Percentiles rank a stretch among this genome's conserved stretches.
Evolutionary conservation across 1,140 invertebrate genomes (phyloP).

Genomic region (Homalodisca vitripennis): DNA sequence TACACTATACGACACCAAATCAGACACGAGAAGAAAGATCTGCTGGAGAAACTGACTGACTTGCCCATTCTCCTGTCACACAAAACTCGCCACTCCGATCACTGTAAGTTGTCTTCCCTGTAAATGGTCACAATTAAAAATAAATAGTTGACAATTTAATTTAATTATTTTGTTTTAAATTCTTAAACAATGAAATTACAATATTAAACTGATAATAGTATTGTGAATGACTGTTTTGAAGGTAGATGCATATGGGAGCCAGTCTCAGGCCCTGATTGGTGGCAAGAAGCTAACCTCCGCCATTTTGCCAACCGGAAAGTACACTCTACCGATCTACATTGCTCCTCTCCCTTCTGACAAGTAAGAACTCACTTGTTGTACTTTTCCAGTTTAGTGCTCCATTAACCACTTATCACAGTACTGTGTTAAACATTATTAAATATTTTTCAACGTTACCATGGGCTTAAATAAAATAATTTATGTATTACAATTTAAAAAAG

Average conservation of each 20-base stretch:
- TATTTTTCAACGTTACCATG: no score
- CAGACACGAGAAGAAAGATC: slow-evolving; percentile 82
- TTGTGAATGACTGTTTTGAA: no score
- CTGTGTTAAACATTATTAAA: no score
- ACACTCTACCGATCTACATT: slow-evolving; percentile 73
- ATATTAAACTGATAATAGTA: no score
- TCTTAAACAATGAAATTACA: no score
- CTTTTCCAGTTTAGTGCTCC: neutral
- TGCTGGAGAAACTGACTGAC: slow-evolving; percentile 83
- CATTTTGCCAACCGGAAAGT: slow-evolving; percentile 57
- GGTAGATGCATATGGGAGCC: slow-evolving; percentile 58
- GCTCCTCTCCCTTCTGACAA: slow-evolving; percentile 72
- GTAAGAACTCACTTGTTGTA: slow-evolving; percentile 41
- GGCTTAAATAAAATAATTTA: no score
- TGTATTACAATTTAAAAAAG: no score
- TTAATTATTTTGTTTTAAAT: no score
- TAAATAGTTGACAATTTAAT: no score
- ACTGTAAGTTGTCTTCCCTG: slow-evolving; percentile 72
- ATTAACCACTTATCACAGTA: no score
- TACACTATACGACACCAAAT: slow-evolving; percentile 84
- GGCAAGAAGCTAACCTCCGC: slow-evolving; percentile 67
- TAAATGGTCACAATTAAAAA: no score
- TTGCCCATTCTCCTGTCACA: slow-evolving; percentile 72
- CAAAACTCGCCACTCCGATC: slow-evolving; percentile 71
- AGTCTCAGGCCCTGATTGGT: slow-evolving; percentile 60